Evolutionary conservation across 2,888 invertebrate genomes (phyloP), one percentile per base, ranked within the genome.

Genomic region (Sinohyriopsis cumingii): DNA sequence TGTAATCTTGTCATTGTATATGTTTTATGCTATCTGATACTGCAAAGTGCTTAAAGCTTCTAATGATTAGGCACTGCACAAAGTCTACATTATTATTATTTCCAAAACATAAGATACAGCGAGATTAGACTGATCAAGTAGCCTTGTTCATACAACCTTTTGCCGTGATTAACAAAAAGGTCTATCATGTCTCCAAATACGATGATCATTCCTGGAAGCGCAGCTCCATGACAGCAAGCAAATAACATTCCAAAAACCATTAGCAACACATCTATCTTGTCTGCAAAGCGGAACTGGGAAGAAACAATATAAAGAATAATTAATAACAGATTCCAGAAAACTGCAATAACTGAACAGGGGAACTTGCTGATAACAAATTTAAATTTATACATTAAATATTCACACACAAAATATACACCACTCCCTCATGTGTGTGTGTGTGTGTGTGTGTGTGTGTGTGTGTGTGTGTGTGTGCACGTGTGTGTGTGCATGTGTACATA

Each of bases 151-250:
- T 33, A 33, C 33, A 9, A 33, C 33, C 1, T 7, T 9, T 67
- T 68, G 53, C 82, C 85, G 9, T 77, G 70, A 60, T 79, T 71
- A 1, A 88, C 84, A 77, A 90, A 89, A 18, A 81, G 65, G 68
- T 89, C 86, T 15, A 86, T 87, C 87, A 89, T 88, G 24, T 82
- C 79, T 6, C 89, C 89, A 70, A 90, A 89, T 53, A 90, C 86
- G n/a, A 90, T 81, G 68, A 90, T 85, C 87, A 90, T 85, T 15
- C 75, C 53, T 1, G 90, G 90, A 53, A 89, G 73, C 20, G 86
- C 82, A 6, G 84, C 76, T 0, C 90, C 90, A 54, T 89, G 86
- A 19, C 76, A 73, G 12, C 75, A 45, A 0, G 89, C 86, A 65
- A 76, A 75, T 0, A 89, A 5, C 0, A 81, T 75, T 0, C 89